Evolutionary conservation across 2,888 invertebrate genomes (phyloP), one percentile per base, ranked within the genome.

Genomic region (Mycalesis mineus): DNA sequence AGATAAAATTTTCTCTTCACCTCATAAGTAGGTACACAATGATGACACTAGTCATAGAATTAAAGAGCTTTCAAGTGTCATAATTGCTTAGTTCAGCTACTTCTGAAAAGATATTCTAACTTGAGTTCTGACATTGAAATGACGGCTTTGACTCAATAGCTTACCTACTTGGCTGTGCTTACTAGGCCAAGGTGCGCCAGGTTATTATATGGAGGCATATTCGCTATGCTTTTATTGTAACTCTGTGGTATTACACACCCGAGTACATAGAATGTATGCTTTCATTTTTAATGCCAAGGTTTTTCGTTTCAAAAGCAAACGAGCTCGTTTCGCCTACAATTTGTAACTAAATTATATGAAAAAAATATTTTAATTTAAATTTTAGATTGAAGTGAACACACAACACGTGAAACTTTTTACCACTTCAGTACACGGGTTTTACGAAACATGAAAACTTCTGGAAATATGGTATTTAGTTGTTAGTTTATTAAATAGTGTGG

Each of bases 151-250:
- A 50, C 39, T 54, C 49, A 45, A 50, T 55, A 45, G 36, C 33
- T 40, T 45, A 15, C 31, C 37, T 45, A 54, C 49, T 58, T 50
- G 14, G 7, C 29, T 57, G 41, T 15, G 11, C 14, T 47, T 51
- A 57, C 53, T 57, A 54, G 60, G 57, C 45, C 60, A 60, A 60
- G 60, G 60, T 33, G 17, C n/a, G 5, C 33, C 15, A 42, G 42
- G 52, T 52, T 51, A 51, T 51, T 51, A 52, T 42, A 52, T 22
- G 31, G 41, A 31, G 41, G 41, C 11, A 42, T 42, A 45, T 54
- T 54, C 50, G 39, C 50, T 57, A 50, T 54, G 45, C 36, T 48
- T 53, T 56, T 13, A 29, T 42, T 44, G 56, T 60, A 56, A 56
- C 44, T 53, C 49, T 57, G 41, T 41, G 49, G 51, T 51, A 55